phyloP scores from a whole-genome alignment of 2,113 vertebrate genomes.

The Mustelus asterias region DNA sequence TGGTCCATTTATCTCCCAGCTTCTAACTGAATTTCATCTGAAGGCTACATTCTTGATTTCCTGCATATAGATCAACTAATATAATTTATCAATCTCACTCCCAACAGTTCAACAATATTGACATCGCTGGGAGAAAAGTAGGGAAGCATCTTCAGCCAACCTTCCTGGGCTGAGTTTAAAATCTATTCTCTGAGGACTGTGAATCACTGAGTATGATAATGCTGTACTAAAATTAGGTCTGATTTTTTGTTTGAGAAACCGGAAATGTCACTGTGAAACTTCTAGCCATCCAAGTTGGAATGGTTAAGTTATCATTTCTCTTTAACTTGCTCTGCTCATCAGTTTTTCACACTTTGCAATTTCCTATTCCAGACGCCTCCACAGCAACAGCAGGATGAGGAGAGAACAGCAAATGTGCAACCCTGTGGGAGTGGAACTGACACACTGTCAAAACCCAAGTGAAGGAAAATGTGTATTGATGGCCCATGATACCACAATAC shows the following conservation, averaged over 20 bases:
- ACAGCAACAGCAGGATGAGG: not conserved
- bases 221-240: not conserved
- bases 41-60: not conserved
- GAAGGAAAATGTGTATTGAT: not conserved
- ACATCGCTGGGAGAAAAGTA: not conserved
- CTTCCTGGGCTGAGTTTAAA: not conserved
- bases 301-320: not conserved
- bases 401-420: slow-evolving; percentile 3
- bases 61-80: not conserved
- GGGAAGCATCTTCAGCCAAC: not conserved
- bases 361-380: not conserved
- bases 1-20: not conserved
- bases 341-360: slow-evolving; percentile 4
- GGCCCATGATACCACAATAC: not conserved
- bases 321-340: not conserved
- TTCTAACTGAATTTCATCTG: not conserved
- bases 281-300: not conserved
- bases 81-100: not conserved
- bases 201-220: not conserved
- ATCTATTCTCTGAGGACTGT: not conserved
- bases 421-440: slow-evolving; percentile 1
- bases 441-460: not conserved
- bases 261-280: not conserved
- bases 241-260: not conserved
- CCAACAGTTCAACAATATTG: not conserved